phyloP scores from a whole-genome alignment of 2,888 invertebrate species.

The Rhagium mordax region DNA sequence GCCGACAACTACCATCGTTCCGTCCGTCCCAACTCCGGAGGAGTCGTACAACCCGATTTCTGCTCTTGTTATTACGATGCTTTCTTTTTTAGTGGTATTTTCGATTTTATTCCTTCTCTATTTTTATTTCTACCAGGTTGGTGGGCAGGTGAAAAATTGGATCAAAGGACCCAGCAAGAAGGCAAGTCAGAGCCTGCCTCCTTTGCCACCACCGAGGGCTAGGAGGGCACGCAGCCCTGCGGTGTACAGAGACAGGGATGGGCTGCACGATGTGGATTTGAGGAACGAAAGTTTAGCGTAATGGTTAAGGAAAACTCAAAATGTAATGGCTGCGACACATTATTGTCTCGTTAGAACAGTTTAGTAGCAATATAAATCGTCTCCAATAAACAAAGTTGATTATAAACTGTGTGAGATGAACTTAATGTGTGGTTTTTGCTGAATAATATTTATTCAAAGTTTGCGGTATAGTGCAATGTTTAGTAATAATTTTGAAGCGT shows the following conservation, averaged over 20 bases:
- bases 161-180: slow-evolving; percentile 61
- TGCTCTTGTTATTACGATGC: slow-evolving; percentile 75
- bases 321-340: too few species aligned
- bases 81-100: slow-evolving; percentile 78
- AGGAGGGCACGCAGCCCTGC: slow-evolving; percentile 51
- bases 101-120: slow-evolving; percentile 79
- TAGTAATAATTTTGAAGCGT: slow-evolving; percentile 12
- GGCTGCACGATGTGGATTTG: slow-evolving; percentile 57
- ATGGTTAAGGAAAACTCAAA: too few species aligned
- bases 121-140: slow-evolving; percentile 84
- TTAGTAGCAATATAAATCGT: too few species aligned
- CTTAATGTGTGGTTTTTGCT: slow-evolving; percentile 26
- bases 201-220: slow-evolving; percentile 63
- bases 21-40: slow-evolving; percentile 58
- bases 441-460: slow-evolving; percentile 48
- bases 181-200: slow-evolving; percentile 49
- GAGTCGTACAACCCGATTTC: slow-evolving; percentile 71
- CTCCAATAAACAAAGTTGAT: too few species aligned
- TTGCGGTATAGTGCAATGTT: slow-evolving; percentile 36
- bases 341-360: too few species aligned
- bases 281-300: slow-evolving; percentile 51
- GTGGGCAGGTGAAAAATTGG: slow-evolving; percentile 78
- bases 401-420: too few species aligned
- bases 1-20: slow-evolving; percentile 63
- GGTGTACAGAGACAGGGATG: slow-evolving; percentile 24